Evolutionary conservation across 2,888 invertebrate genomes (phyloP), one percentile per base, ranked within the genome.

Genomic region (Teleiodes luculella): DNA sequence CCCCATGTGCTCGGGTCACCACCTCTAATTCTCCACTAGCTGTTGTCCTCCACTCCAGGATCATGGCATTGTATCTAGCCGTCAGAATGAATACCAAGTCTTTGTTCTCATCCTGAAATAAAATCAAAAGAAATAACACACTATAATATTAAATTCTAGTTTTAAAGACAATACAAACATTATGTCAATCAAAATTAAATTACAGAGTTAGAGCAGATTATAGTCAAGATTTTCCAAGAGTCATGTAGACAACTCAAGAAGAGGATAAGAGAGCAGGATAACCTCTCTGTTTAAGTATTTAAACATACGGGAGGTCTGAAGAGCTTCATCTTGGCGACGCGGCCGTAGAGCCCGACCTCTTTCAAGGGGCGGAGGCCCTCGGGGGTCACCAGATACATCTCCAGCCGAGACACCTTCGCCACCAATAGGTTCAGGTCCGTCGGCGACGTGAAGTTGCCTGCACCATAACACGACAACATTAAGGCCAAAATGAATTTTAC

Each of bases 391-490:
- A 97, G 89, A 88, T 98, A 97, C 76, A 99, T 96, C 86, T 99
- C 98, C 60, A 99, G 88, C 16, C 97, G 92, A 58, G 96, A 97
- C 76, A 97, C 98, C 80, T 98, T 98, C 0, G 98, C 98, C 57
- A 99, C 94, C 65, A 99, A 94, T 56, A 99, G 91, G 88, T 99
- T 99, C 57, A 99, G 88, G 84, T 99, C 98, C 65, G 94, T 95
- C 0, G 96, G 93, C 8, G 97, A 97, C 48, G 98, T 98, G 76
- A 99, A 98, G 83, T 98, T 97, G 53, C 99, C 99, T 97, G 74
- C 35, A 86, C 4, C 10, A 33, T n/a, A 8, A 3, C 8, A 33
- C 10, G n/a, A 5, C 35, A 35, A n/a, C 35, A n/a, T n/a, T n/a
- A n/a, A n/a, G n/a, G n/a, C n/a, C n/a, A n/a, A n/a, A n/a, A n/a